Percentiles rank a stretch among this genome's conserved stretches.
phyloP scores from a whole-genome alignment of 2,113 vertebrate genomes.

The Trinectes maculatus region DNA sequence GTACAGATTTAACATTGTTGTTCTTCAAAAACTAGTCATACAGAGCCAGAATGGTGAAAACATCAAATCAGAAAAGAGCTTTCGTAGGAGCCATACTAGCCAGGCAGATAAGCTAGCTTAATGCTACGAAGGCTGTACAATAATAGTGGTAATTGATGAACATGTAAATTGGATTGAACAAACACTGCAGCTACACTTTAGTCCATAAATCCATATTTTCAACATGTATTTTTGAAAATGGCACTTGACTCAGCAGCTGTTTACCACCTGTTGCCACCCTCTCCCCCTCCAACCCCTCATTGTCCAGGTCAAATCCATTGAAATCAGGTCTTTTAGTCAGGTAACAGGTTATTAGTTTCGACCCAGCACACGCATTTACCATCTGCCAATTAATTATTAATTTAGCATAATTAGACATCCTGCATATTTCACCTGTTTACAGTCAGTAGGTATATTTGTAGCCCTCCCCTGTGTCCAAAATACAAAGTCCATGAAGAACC shows the following conservation, averaged over 20 bases:
- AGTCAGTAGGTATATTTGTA: constrained; percentile 42
- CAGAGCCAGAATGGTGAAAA: background rate
- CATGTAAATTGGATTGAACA: too few relatives aligned
- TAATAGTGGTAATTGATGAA: too few relatives aligned
- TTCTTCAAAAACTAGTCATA: background rate
- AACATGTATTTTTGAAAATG: constrained; percentile 9
- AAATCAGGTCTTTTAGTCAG: constrained; percentile 53
- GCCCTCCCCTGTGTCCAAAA: constrained; percentile 50
- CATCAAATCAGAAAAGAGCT: background rate
- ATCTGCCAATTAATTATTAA: constrained; percentile 79
- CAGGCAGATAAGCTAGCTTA: too few relatives aligned
- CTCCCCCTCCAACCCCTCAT: constrained; percentile 28
- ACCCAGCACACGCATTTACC: constrained; percentile 60
- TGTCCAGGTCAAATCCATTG: constrained; percentile 48
- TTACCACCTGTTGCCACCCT: constrained; percentile 16
- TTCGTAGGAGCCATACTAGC: too few relatives aligned
- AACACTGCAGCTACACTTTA: too few relatives aligned
- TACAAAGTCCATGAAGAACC: constrained; percentile 59
- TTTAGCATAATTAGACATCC: constrained; percentile 72
- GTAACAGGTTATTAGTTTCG: constrained; percentile 62
- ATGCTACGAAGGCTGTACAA: too few relatives aligned
- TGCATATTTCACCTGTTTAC: constrained; percentile 79
- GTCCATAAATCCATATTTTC: background rate
- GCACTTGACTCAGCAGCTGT: constrained; percentile 27
- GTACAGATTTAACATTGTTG: constrained; percentile 70